Evolutionary conservation across 2,888 invertebrate species (phyloP).

Genomic region (Eilema sororculum): DNA sequence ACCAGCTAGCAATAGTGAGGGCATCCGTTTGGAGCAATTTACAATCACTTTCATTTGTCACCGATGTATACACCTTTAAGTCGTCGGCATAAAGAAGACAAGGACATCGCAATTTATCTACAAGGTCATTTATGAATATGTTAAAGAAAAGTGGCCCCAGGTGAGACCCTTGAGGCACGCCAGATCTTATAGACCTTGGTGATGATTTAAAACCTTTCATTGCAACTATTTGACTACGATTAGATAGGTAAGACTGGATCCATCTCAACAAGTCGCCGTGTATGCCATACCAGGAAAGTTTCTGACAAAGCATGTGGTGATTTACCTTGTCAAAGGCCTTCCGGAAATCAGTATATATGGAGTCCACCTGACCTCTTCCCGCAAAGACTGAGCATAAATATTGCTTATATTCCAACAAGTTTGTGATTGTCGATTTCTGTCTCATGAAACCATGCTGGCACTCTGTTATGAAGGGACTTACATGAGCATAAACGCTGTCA

Average conservation of each 20-base stretch:
- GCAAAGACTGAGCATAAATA: background rate
- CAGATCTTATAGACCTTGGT: too few species aligned
- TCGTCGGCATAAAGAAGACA: background rate
- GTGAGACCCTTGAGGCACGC: background rate
- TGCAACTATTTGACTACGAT: background rate
- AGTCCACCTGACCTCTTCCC: background rate
- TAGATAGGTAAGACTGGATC: too few species aligned
- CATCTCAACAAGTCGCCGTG: too few species aligned
- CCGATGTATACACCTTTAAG: too few species aligned
- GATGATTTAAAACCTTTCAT: background rate
- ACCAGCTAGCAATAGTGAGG: too few species aligned
- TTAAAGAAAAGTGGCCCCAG: background rate
- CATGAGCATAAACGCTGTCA: too few species aligned
- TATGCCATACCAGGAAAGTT: too few species aligned
- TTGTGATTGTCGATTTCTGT: too few species aligned
- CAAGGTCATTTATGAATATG: background rate
- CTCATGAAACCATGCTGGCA: too few species aligned
- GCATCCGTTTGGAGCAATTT: too few species aligned
- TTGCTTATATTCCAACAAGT: background rate
- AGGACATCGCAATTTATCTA: background rate
- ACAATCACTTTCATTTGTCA: too few species aligned
- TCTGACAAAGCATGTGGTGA: background rate
- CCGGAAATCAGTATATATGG: background rate
- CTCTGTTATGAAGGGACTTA: background rate
- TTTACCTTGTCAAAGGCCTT: background rate